A percentile compares a stretch with the other conserved stretches of the same genome.
Conservation (phyloP, 2,113 vertebrate species). For the Himantopus leucocephalus region DNA sequence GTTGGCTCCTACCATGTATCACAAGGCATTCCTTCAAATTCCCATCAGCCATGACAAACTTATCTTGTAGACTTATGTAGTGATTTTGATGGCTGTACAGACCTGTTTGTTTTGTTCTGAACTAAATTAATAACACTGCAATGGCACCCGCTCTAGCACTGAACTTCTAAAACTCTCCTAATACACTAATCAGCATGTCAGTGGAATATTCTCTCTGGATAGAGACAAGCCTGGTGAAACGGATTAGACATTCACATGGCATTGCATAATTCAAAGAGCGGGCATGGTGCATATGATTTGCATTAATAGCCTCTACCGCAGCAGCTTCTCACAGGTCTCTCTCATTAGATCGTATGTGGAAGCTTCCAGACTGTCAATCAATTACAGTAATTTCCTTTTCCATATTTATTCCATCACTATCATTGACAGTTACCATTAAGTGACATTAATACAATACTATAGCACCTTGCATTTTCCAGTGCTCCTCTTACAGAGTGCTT, state of each 20-base stretch:
- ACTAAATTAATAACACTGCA: slow-evolving; percentile 70
- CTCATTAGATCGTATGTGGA: slow-evolving; percentile 78
- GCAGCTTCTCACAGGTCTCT: slow-evolving; percentile 69
- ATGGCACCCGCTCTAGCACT: slow-evolving; percentile 54
- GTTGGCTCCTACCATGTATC: slow-evolving; percentile 49
- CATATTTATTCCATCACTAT: slow-evolving; percentile 80
- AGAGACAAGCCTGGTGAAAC: slow-evolving; percentile 74
- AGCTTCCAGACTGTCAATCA: slow-evolving; percentile 82
- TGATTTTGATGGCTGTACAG: slow-evolving; percentile 65
- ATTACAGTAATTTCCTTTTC: slow-evolving; percentile 82
- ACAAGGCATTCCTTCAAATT: slow-evolving; percentile 64
- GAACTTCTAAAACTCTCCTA: slow-evolving; percentile 77
- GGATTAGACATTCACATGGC: slow-evolving; percentile 72
- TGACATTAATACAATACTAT: slow-evolving; percentile 80
- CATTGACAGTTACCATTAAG: slow-evolving; percentile 81
- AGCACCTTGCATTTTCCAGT: slow-evolving; percentile 71
- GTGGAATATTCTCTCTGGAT: slow-evolving; percentile 70
- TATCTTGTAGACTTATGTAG: slow-evolving; percentile 65
- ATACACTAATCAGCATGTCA: slow-evolving; percentile 78
- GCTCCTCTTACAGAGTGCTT: slow-evolving; percentile 39
- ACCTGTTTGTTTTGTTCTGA: slow-evolving; percentile 74
- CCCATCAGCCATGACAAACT: slow-evolving; percentile 62
- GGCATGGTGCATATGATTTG: slow-evolving; percentile 78
- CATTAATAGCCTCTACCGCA: slow-evolving; percentile 76
- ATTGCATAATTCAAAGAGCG: slow-evolving; percentile 80